phyloP scores from a whole-genome alignment of 2,113 vertebrate genomes.

The Rhinoptilus africanus region DNA sequence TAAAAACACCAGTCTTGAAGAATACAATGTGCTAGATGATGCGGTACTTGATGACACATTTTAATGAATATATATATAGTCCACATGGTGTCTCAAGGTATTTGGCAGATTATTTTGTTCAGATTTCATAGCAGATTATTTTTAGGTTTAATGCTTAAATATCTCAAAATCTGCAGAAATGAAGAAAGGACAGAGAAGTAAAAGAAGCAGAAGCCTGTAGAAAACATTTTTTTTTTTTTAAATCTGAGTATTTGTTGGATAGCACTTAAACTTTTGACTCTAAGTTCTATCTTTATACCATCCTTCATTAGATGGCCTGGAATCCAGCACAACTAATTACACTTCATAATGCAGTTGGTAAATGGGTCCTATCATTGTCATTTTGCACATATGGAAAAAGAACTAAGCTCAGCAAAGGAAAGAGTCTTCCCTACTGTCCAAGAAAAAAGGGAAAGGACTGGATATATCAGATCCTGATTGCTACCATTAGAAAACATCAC shows the following conservation, averaged over 20 bases:
- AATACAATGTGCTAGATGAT: neutral
- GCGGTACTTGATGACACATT: neutral
- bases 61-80: neutral
- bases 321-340: neutral
- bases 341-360: neutral
- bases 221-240: neutral
- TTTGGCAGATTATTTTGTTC: neutral
- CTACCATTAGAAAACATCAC: neutral
- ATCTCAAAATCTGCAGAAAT: neutral
- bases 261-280: neutral
- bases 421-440: neutral
- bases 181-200: neutral
- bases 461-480: neutral
- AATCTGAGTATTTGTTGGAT: neutral
- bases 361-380: neutral
- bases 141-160: neutral
- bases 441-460: neutral
- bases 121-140: neutral
- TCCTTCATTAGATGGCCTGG: neutral
- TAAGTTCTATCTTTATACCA: neutral
- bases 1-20: neutral
- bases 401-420: neutral
- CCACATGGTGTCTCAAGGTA: neutral
- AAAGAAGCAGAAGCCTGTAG: neutral
- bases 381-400: neutral